These are phyloP conservation scores for Phycodurus eques DNA, from an alignment of 2,113 vertebrate species.

Conservation along the genomic window DNA sequence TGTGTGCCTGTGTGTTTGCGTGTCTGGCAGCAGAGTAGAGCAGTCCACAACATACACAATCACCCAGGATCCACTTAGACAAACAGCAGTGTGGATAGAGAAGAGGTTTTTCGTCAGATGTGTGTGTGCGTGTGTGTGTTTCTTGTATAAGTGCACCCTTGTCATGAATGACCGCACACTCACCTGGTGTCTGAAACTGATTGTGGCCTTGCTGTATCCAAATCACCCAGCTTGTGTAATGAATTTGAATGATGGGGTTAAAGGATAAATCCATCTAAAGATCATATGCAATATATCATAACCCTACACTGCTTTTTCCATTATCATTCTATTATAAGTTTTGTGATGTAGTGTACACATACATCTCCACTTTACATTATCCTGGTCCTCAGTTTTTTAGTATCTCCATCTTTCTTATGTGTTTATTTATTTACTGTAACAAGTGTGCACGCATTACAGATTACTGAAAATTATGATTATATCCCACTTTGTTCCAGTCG, in stretches of 20 bases:
- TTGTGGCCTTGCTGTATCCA: slow-evolving; percentile 31
- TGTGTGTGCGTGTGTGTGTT: slow-evolving; percentile 18
- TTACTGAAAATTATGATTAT: neutral
- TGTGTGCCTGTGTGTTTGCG: slow-evolving; percentile 19
- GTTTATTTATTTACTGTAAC: neutral
- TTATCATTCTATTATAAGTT: neutral
- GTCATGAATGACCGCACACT: slow-evolving; percentile 52
- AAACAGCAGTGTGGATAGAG: slow-evolving; percentile 43
- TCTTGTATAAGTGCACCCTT: slow-evolving; percentile 23
- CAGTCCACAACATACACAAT: slow-evolving; percentile 34
- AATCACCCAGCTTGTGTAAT: slow-evolving; percentile 2
- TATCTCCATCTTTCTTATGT: neutral
- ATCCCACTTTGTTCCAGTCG: neutral
- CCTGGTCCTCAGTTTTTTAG: neutral
- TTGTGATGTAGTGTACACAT: slow-evolving; percentile 7
- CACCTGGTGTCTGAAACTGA: slow-evolving; percentile 35
- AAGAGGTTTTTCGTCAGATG: slow-evolving; percentile 38
- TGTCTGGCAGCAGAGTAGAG: slow-evolving; percentile 32
- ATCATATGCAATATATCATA: slow-evolving; percentile 14
- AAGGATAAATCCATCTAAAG: slow-evolving; percentile 21
- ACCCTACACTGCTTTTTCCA: neutral
- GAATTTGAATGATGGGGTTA: slow-evolving; percentile 19
- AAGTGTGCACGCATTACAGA: neutral
- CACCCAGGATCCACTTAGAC: slow-evolving; percentile 51
- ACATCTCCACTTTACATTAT: slow-evolving; percentile 2